phyloP scores from a whole-genome alignment of 2,888 invertebrate species.

The Drosophila anomelani region DNA sequence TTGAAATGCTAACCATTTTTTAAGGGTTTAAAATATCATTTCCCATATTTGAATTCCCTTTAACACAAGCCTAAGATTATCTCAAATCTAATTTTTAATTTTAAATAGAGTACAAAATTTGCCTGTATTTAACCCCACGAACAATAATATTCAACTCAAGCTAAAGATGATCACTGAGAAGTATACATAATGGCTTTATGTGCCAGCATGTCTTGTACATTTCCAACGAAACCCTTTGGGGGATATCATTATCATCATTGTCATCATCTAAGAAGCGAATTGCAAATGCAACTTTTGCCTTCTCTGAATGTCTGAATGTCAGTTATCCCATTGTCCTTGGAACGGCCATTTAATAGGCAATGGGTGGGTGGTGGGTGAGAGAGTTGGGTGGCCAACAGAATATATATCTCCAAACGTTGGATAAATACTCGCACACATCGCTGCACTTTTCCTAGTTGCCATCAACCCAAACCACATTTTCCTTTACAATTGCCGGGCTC shows the following conservation, averaged over 20 bases:
- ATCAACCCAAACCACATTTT: slow-evolving; percentile 1
- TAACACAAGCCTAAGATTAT: neutral
- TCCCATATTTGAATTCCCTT: too few species aligned
- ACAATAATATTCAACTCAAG: neutral
- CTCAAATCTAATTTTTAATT: neutral
- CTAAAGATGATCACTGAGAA: neutral
- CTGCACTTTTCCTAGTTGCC: slow-evolving; percentile 8
- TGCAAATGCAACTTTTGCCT: neutral
- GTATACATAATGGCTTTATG: neutral
- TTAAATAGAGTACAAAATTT: neutral
- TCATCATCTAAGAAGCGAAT: neutral
- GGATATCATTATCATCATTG: slow-evolving; percentile 5
- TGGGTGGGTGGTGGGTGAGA: neutral
- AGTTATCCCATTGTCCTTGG: slow-evolving; percentile 4
- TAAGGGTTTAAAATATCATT: neutral
- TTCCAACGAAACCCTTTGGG: neutral
- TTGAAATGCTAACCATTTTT: too few species aligned
- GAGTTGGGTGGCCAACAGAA: neutral
- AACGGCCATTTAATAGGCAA: slow-evolving; percentile 5
- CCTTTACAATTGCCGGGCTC: slow-evolving; percentile 3
- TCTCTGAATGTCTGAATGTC: neutral
- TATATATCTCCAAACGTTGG: neutral
- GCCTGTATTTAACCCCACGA: neutral
- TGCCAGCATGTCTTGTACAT: neutral
- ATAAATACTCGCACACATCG: neutral